A percentile compares a stretch with the other conserved stretches of the same genome.
These are phyloP conservation scores for Sebastes steindachneri DNA, from an alignment of 2,797 vertebrate species.

Conservation along the genomic window DNA sequence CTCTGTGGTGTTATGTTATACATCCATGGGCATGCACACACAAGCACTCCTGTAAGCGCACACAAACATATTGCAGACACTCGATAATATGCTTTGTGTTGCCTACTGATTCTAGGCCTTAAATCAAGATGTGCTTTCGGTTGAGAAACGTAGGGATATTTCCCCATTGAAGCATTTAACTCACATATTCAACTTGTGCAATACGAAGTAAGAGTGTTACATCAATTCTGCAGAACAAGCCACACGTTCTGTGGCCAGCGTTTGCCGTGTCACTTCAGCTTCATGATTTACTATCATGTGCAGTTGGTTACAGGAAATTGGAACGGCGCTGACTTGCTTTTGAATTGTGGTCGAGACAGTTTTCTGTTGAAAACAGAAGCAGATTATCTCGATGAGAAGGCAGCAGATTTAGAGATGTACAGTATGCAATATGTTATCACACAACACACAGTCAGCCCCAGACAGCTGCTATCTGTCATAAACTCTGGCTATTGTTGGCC, in stretches of 20 bases:
- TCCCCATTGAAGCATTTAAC: conserved; percentile 64
- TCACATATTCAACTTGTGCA: conserved; percentile 71
- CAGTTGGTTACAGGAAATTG: conserved; percentile 82
- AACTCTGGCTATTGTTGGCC: conserved; percentile 80
- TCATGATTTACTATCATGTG: conserved; percentile 79
- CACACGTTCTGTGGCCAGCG: conserved; percentile 23
- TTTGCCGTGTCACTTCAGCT: conserved; percentile 55
- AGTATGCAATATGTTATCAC: conserved; percentile 81
- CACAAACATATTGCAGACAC: conserved; percentile 14
- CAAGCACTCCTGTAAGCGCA: conserved; percentile 11
- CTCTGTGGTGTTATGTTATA: conserved; percentile 51
- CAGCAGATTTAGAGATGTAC: conserved; percentile 81
- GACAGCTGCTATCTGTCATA: conserved; percentile 84
- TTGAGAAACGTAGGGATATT: conserved; percentile 72
- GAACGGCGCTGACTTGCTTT: conserved; percentile 71
- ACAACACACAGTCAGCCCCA: conserved; percentile 60
- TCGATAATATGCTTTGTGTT: conserved; percentile 32
- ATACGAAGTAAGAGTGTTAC: conserved; percentile 64
- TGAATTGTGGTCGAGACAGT: conserved; percentile 76
- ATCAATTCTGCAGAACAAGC: conserved; percentile 63
- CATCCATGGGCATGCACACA: conserved; percentile 61
- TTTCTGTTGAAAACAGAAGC: conserved; percentile 79
- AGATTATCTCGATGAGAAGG: conserved; percentile 77
- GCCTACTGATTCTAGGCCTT: conserved; percentile 52
- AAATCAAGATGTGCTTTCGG: conserved; percentile 63